Percentiles rank a stretch among this genome's conserved stretches.
These are phyloP conservation scores for Kobus ellipsiprymnus DNA, from an alignment of 2,113 vertebrate genomes.

Conservation along the genomic window DNA sequence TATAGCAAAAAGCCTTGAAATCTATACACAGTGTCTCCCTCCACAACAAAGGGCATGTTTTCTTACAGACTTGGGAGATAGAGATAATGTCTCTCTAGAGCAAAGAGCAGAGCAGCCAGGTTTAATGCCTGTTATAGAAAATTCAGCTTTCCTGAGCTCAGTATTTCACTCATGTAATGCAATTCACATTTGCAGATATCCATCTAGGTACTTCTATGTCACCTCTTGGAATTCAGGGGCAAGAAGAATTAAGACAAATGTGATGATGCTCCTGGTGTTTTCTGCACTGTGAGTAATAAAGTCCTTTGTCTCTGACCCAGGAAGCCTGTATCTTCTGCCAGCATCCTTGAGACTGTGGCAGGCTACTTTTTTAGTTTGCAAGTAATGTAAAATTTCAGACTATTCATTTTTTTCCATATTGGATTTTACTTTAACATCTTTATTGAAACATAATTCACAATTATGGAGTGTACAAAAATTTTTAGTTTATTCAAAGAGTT, in stretches of 20 bases:
- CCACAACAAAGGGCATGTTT: not conserved
- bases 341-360: not conserved
- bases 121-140: not conserved
- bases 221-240: not conserved
- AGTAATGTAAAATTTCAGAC: not conserved
- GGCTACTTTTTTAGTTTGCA: not conserved
- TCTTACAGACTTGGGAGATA: not conserved
- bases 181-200: not conserved
- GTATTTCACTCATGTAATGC: not conserved
- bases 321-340: not conserved
- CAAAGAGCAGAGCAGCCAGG: not conserved
- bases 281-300: not conserved
- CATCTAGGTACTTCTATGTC: not conserved
- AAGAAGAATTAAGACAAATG: not conserved
- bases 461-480: not conserved
- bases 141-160: not conserved
- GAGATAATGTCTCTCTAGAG: not conserved
- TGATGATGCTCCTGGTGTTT: not conserved
- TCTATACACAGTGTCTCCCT: not conserved
- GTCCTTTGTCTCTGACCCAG: not conserved
- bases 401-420: not conserved
- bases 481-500: not conserved
- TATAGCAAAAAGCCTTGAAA: not conserved
- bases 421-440: not conserved
- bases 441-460: not conserved